A percentile compares a stretch with the other conserved stretches of the same genome.
Evolutionary conservation across 2,888 invertebrate genomes (phyloP).

Genomic region (Eurytoma californica): DNA sequence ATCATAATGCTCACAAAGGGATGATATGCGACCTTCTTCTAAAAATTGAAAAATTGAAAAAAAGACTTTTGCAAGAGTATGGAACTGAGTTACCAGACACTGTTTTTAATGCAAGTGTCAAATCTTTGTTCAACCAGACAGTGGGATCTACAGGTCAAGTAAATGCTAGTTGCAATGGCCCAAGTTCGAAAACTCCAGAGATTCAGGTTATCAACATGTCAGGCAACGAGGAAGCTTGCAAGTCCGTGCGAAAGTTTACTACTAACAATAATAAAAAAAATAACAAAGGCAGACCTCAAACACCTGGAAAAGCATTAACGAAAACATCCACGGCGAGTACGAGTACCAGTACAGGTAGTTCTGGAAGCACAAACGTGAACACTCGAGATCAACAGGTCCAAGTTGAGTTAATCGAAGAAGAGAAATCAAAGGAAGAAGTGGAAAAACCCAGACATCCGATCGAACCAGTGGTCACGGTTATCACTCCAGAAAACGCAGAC

Average conservation of each 20-base stretch:
- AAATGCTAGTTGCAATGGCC: slow-evolving; percentile 2
- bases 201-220: slow-evolving; percentile 69
- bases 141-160: slow-evolving; percentile 35
- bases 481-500: slow-evolving; percentile 61
- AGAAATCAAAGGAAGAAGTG: slow-evolving; percentile 54
- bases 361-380: background rate
- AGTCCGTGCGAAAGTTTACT: slow-evolving; percentile 48
- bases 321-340: background rate
- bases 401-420: slow-evolving; percentile 56
- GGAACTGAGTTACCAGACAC: slow-evolving; percentile 68
- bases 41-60: slow-evolving; percentile 70
- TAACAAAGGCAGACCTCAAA: slow-evolving; percentile 53
- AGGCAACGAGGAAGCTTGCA: slow-evolving; percentile 55
- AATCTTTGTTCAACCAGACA: slow-evolving; percentile 61
- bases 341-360: slow-evolving; percentile 30
- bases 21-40: slow-evolving; percentile 69
- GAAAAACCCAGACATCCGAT: slow-evolving; percentile 10
- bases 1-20: slow-evolving; percentile 64
- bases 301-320: slow-evolving; percentile 60
- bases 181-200: slow-evolving; percentile 62
- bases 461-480: slow-evolving; percentile 67
- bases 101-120: slow-evolving; percentile 67
- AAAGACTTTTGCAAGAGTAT: slow-evolving; percentile 67
- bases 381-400: slow-evolving; percentile 62
- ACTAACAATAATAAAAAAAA: slow-evolving; percentile 47